Percentiles rank a stretch among this genome's conserved stretches.
Conservation (phyloP, 2,113 vertebrate genomes). For the Amphiprion percula region DNA sequence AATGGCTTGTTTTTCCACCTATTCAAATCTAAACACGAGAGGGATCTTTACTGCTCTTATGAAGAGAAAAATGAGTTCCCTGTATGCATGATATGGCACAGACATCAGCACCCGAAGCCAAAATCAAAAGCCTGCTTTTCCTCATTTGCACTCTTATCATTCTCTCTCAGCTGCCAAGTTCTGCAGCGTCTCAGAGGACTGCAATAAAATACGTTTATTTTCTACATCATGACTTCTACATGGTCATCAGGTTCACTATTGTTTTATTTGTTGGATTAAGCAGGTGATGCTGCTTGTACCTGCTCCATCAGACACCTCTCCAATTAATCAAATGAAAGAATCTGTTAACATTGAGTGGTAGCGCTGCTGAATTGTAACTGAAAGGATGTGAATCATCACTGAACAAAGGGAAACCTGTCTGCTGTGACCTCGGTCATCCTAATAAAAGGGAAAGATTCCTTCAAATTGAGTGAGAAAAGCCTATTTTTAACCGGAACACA, state of each 20-base stretch:
- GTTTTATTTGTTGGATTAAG: background rate
- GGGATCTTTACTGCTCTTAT: background rate
- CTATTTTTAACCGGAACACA: conserved; percentile 32
- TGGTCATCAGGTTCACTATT: background rate
- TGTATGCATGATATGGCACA: no score
- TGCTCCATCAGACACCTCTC: background rate
- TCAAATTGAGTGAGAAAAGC: background rate
- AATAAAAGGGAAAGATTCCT: background rate
- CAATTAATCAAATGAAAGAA: background rate
- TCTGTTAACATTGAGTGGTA: background rate
- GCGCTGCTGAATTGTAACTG: background rate
- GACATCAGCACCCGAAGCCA: no score
- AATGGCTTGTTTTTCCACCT: background rate
- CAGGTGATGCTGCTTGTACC: no score
- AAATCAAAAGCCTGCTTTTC: background rate
- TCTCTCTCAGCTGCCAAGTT: background rate
- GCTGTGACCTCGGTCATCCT: background rate
- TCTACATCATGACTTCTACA: background rate
- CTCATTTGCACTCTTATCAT: background rate
- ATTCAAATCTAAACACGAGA: no score
- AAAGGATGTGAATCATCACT: conserved; percentile 1
- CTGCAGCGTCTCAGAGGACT: conserved; percentile 1
- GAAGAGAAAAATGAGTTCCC: background rate
- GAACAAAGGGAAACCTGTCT: conserved; percentile 26
- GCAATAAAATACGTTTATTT: background rate